Conservation (phyloP, 2,113 vertebrate genomes). For the Phyllopteryx taeniolatus region DNA sequence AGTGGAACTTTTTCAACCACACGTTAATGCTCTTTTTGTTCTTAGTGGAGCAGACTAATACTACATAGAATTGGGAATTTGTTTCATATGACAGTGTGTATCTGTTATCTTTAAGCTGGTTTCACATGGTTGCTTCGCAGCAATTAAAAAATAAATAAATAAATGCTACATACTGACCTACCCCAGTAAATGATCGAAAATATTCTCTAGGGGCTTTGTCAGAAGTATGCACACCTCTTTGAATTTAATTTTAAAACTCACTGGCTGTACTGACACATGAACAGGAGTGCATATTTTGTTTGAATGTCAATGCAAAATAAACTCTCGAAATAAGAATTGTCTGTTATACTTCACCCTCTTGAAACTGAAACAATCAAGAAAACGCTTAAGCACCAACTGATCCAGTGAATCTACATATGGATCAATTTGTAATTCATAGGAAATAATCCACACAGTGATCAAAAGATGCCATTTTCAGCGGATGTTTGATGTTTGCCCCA, state of each 20-base stretch:
- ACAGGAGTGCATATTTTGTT: constrained; percentile 24
- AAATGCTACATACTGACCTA: constrained; percentile 48
- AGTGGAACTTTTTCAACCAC: neutral
- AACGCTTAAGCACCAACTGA: constrained; percentile 33
- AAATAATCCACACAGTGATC: constrained; percentile 59
- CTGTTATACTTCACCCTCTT: constrained; percentile 5
- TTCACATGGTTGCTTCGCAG: constrained; percentile 18
- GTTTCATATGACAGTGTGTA: neutral
- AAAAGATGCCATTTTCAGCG: constrained; percentile 32
- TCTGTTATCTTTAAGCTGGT: constrained; percentile 4
- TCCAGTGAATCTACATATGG: constrained; percentile 48
- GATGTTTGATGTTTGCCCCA: constrained; percentile 16
- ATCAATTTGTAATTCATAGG: constrained; percentile 34
- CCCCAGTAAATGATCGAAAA: constrained; percentile 21
- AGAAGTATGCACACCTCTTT: constrained; percentile 7
- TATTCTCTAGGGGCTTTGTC: neutral
- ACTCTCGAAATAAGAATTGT: constrained; percentile 8
- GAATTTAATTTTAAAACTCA: constrained; percentile 25
- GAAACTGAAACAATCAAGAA: constrained; percentile 30
- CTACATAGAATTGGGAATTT: neutral
- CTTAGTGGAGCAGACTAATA: neutral
- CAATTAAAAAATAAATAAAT: neutral
- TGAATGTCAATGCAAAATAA: constrained; percentile 38
- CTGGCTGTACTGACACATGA: constrained; percentile 4
- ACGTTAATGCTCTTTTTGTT: neutral